Conservation (phyloP, 1,140 invertebrate genomes). For the Sitophilus oryzae region DNA sequence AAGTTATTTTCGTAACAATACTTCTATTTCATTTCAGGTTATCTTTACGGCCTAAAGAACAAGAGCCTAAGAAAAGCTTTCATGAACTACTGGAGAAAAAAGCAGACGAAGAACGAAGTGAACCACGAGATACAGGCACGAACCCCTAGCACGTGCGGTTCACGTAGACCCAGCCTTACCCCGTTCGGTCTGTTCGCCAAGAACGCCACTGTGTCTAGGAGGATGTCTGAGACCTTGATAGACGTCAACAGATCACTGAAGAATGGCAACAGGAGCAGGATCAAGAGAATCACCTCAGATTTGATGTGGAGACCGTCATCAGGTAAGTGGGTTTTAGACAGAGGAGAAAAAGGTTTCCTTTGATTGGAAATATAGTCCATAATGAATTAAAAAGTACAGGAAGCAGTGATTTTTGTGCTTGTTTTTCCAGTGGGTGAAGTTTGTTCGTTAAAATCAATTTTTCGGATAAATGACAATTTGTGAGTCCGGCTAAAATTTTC, state of each 20-base stretch:
- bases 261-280: constrained; percentile 40
- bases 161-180: constrained; percentile 63
- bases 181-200: constrained; percentile 57
- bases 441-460: too few relatives aligned
- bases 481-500: too few relatives aligned
- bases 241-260: constrained; percentile 44
- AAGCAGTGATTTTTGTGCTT: too few relatives aligned
- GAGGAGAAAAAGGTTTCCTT: too few relatives aligned
- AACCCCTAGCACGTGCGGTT: constrained; percentile 69
- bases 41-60: constrained; percentile 72
- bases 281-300: constrained; percentile 46
- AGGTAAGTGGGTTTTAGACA: too few relatives aligned
- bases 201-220: constrained; percentile 51
- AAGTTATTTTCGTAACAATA: too few relatives aligned
- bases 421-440: too few relatives aligned
- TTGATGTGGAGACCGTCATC: constrained; percentile 42
- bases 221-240: constrained; percentile 60
- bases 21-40: constrained; percentile 55
- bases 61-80: constrained; percentile 63
- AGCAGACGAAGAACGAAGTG: constrained; percentile 70
- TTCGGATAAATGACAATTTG: too few relatives aligned
- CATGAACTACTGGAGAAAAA: constrained; percentile 73
- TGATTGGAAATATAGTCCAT: too few relatives aligned
- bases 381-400: too few relatives aligned
- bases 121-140: constrained; percentile 72